Evolutionary conservation across 2,888 invertebrate genomes (phyloP), one percentile per base, ranked within the genome.

Genomic region (Cybosia mesomella): DNA sequence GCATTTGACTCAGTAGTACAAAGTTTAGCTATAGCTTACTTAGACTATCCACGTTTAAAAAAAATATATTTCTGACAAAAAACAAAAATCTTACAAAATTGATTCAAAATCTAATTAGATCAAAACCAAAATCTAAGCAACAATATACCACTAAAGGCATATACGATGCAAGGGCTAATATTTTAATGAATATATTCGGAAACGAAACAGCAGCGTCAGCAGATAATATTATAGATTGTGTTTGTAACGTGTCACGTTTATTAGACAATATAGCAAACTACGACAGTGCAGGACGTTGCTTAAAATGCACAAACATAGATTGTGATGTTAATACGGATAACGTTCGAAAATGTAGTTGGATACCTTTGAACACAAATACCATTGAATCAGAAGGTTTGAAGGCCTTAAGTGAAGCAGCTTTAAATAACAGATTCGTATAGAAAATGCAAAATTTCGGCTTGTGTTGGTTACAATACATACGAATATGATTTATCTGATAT

Each of bases 231-330:
- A 49, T 61, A 60, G 24, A 66, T 49, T 59, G 66, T 60, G 66
- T 32, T 49, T 58, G 66, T 66, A 66, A 66, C 34, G 61, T 66
- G 34, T 34, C 66, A 61, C 49, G 21, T 18, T 54, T 66, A 58
- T 34, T 66, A 58, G 60, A 66, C 53, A 60, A 66, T 55, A 58
- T 66, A 59, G 53, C 49, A 60, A 58, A 54, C 4, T 66, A 66
- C 53, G 61, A 60, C 55, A 66, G 66, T 66, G 66, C 66, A 49
- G 61, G 34, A 61, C 60, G 66, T 49, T 18, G 49, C 61, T 60
- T 66, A 66, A 60, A 66, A 54, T 66, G 66, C 34, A 66, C 66
- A 66, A 66, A 66, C 58, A 49, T 61, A 61, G 54, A 66, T 49
- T 66, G 66, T 60, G 32, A 60, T 49, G 61, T 66, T 32, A 66